These are phyloP conservation scores for Oxyura jamaicensis DNA, from an alignment of 2,113 vertebrate species.

Conservation along the genomic window DNA sequence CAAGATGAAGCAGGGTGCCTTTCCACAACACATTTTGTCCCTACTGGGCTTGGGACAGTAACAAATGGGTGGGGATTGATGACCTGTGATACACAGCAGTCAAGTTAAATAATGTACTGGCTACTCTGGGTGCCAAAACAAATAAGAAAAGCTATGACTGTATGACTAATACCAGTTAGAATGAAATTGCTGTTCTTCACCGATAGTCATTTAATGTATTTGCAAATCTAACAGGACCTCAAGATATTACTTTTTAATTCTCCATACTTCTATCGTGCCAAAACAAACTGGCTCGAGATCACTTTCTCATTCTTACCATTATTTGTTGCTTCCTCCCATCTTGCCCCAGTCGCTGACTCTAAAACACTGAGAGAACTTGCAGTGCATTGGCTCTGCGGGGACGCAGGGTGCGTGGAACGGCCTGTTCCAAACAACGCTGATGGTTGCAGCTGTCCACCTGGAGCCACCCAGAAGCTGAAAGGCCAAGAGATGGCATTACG, in stretches of 20 bases:
- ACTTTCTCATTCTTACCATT: background rate
- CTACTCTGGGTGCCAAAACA: background rate
- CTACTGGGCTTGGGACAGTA: background rate
- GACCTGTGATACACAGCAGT: background rate
- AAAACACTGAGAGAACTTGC: background rate
- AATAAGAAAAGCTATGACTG: background rate
- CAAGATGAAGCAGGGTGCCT: background rate
- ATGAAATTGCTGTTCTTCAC: background rate
- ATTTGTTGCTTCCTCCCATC: background rate
- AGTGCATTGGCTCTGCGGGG: fast-evolving
- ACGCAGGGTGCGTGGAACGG: background rate
- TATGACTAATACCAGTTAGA: background rate
- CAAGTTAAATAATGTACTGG: background rate
- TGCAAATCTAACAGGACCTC: background rate
- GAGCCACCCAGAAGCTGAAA: background rate
- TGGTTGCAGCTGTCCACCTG: background rate
- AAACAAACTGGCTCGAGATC: background rate
- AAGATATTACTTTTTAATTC: background rate
- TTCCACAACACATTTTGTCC: background rate
- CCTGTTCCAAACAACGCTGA: background rate
- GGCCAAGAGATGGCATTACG: background rate
- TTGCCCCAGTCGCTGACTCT: background rate
- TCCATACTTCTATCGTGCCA: background rate
- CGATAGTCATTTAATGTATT: background rate
- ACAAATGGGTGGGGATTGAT: background rate